These are phyloP conservation scores for Balaenoptera acutorostrata DNA, from an alignment of 2,113 vertebrate genomes.

Conservation along the genomic window DNA sequence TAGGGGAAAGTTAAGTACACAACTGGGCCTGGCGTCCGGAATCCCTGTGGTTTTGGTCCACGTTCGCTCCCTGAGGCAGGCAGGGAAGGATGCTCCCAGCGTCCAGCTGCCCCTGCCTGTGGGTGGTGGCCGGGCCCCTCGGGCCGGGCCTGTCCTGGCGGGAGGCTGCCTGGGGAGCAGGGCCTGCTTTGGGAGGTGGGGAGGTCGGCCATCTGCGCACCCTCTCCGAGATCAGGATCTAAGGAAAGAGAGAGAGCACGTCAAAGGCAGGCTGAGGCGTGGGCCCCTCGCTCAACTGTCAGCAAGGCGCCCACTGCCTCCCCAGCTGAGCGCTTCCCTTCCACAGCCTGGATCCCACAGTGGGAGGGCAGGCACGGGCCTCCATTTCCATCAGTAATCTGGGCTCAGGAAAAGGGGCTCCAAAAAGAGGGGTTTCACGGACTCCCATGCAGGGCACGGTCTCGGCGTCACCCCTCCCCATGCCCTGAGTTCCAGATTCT, in stretches of 20 bases:
- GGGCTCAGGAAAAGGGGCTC: background rate
- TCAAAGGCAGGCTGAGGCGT: background rate
- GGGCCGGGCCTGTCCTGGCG: background rate
- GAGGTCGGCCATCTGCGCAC: background rate
- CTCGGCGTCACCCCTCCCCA: background rate
- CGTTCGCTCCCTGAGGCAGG: constrained; percentile 38
- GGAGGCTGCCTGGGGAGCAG: constrained; percentile 34
- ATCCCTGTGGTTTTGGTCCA: constrained; percentile 50
- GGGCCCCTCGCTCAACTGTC: background rate
- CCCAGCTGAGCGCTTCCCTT: no score
- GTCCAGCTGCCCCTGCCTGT: background rate
- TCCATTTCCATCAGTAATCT: background rate
- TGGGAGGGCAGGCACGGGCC: background rate
- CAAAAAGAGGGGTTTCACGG: background rate
- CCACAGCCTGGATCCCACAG: fast-evolving
- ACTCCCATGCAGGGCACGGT: background rate
- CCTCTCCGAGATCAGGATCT: constrained; percentile 75
- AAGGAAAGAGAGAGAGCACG: constrained; percentile 16
- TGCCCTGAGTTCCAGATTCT: background rate
- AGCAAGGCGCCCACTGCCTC: fast-evolving
- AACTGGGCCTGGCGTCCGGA: constrained; percentile 51
- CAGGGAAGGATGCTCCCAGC: constrained; percentile 31
- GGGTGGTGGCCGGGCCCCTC: background rate
- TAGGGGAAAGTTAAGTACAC: constrained; percentile 68
- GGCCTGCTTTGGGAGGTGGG: constrained; percentile 1